These are phyloP conservation scores for Gobionotothen gibberifrons DNA, from an alignment of 2,797 vertebrate species.

Conservation along the genomic window DNA sequence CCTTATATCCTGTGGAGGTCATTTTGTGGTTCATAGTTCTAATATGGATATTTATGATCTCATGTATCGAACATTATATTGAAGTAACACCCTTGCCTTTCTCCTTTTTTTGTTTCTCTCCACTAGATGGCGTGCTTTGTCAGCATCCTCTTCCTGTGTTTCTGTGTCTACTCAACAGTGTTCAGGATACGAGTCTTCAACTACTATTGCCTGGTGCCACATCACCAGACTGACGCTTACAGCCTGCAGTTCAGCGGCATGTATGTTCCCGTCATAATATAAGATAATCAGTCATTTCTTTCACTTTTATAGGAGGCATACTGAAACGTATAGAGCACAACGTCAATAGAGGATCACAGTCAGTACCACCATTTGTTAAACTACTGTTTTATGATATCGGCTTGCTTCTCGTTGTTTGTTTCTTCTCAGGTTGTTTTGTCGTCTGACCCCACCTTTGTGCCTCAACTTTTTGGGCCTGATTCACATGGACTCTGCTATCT, in stretches of 20 bases:
- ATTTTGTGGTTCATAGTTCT: background rate
- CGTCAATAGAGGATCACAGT: background rate
- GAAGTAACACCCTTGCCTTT: background rate
- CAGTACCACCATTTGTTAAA: background rate
- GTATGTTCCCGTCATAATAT: constrained; percentile 79
- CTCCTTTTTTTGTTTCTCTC: constrained; percentile 40
- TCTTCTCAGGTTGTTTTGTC: constrained; percentile 91
- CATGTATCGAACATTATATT: background rate
- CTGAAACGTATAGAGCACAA: background rate
- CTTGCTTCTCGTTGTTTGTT: constrained; percentile 1
- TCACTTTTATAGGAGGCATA: background rate
- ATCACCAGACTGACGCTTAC: constrained; percentile 96
- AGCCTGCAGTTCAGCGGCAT: constrained; percentile 97
- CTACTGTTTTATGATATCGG: background rate
- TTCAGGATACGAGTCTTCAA: constrained; percentile 96
- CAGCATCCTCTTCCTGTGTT: constrained; percentile 94
- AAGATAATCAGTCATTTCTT: background rate
- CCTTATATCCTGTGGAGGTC: too few species aligned
- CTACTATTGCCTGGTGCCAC: constrained; percentile 94
- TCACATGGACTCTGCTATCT: constrained; percentile 95
- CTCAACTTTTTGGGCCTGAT: constrained; percentile 98
- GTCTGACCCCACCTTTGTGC: constrained; percentile 94
- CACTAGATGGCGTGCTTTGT: constrained; percentile 93
- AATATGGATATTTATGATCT: background rate
- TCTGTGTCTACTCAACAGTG: constrained; percentile 95